phyloP scores from a whole-genome alignment of 92 coral and sea anemone species.

The Pocillopora grandis region DNA sequence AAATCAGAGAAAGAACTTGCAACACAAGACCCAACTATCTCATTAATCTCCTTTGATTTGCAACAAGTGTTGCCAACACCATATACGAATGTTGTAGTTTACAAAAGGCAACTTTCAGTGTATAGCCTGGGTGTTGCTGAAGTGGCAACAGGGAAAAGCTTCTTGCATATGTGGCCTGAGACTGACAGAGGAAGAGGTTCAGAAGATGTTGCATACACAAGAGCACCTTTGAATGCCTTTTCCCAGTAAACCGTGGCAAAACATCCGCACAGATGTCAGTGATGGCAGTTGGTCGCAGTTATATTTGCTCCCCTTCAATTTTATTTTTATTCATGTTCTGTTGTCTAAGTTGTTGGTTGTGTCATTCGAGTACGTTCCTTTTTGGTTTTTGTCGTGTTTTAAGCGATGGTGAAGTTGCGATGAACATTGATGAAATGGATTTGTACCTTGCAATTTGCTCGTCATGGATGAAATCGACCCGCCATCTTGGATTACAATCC shows the following conservation, averaged over 20 bases:
- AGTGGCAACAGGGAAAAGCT: conserved; percentile 34
- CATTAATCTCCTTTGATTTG: conserved; percentile 57
- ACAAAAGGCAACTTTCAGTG: conserved; percentile 51
- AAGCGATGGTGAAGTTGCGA: too few species aligned
- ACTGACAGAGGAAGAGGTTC: conserved; percentile 43
- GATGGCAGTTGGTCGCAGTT: background rate
- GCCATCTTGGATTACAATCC: too few species aligned
- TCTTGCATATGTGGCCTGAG: conserved; percentile 53
- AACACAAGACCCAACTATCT: conserved; percentile 30
- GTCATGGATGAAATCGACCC: too few species aligned
- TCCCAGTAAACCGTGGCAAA: too few species aligned
- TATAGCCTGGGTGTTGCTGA: conserved; percentile 41
- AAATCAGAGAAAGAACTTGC: conserved; percentile 49
- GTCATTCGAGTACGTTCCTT: background rate
- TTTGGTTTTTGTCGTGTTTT: too few species aligned
- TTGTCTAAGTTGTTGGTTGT: background rate
- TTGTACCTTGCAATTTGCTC: too few species aligned
- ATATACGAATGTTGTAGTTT: conserved; percentile 39
- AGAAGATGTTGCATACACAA: conserved; percentile 29
- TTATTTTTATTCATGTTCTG: background rate
- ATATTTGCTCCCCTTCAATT: background rate
- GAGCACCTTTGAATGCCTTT: too few species aligned
- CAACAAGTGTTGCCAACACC: conserved; percentile 64
- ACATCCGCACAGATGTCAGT: too few species aligned
- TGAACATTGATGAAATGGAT: too few species aligned